phyloP scores from a whole-genome alignment of 2,888 invertebrate species.

The Drosophila acutilabella region DNA sequence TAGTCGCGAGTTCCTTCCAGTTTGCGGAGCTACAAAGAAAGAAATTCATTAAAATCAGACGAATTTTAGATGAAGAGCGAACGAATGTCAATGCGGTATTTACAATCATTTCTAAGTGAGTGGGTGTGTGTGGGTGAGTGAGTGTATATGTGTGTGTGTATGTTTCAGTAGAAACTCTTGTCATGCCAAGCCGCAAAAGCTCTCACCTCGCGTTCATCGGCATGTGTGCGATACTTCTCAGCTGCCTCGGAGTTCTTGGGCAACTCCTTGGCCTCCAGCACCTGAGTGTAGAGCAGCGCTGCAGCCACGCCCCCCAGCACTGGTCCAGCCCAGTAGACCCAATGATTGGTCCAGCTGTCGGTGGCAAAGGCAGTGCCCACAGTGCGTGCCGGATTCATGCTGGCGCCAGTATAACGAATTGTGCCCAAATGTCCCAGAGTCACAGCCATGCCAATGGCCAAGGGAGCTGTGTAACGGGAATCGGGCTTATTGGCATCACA shows the following conservation, averaged over 20 bases:
- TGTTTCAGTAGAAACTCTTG: constrained; percentile 66
- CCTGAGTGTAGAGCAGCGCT: constrained; percentile 89
- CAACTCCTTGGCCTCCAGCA: constrained; percentile 77
- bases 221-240: constrained; percentile 84
- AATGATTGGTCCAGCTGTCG: constrained; percentile 91
- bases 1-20: constrained; percentile 76
- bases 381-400: constrained; percentile 97
- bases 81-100: constrained; percentile 28
- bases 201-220: constrained; percentile 90
- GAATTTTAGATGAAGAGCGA: not conserved
- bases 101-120: constrained; percentile 38
- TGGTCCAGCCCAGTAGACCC: constrained; percentile 97
- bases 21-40: constrained; percentile 76
- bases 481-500: constrained; percentile 86
- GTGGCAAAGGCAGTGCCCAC: constrained; percentile 94
- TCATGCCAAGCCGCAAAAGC: constrained; percentile 68
- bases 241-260: constrained; percentile 73
- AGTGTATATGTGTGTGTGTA: constrained; percentile 12
- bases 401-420: constrained; percentile 93
- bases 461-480: constrained; percentile 92
- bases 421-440: constrained; percentile 93
- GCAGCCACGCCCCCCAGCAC: constrained; percentile 92
- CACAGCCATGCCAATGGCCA: constrained; percentile 95
- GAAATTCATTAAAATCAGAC: constrained; percentile 17
- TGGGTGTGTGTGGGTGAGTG: constrained; percentile 21